Evolutionary conservation across 1,140 invertebrate species (phyloP).

Genomic region (Pentalonia nigronervosa): DNA sequence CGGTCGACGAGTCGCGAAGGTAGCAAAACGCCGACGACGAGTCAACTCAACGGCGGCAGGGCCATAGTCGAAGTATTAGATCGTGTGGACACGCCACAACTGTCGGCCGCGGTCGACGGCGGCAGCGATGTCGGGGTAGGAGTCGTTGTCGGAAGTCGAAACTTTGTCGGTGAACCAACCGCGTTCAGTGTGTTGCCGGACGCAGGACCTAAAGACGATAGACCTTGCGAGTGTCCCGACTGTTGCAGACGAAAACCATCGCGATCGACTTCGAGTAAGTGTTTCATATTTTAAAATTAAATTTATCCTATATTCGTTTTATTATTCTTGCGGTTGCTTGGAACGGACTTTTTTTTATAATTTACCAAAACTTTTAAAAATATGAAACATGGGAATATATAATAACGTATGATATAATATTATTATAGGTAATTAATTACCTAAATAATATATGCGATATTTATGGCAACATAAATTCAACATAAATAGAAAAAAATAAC

Average conservation of each 20-base stretch:
- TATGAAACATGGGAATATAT: neutral
- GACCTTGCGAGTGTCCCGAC: neutral
- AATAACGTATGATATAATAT: neutral
- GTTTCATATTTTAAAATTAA: neutral
- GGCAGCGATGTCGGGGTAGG: neutral
- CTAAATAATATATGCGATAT: neutral
- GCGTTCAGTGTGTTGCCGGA: conserved; percentile 44
- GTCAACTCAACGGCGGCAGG: neutral
- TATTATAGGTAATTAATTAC: neutral
- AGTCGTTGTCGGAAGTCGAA: neutral
- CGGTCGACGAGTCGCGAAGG: neutral
- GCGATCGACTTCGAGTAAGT: neutral
- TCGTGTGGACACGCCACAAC: conserved; percentile 39
- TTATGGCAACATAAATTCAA: neutral
- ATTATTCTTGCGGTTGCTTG: neutral
- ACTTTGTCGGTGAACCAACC: neutral
- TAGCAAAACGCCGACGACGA: no score
- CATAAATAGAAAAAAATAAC: no score
- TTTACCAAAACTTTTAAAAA: neutral
- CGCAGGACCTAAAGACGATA: neutral
- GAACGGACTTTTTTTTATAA: no score
- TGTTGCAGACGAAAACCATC: neutral
- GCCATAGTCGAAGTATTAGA: conserved; percentile 51
- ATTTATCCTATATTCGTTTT: neutral
- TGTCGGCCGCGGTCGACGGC: neutral